Base-by-base conservation (phyloP, 1,140 invertebrate genomes). In the Lepidurus arcticus region DNA sequence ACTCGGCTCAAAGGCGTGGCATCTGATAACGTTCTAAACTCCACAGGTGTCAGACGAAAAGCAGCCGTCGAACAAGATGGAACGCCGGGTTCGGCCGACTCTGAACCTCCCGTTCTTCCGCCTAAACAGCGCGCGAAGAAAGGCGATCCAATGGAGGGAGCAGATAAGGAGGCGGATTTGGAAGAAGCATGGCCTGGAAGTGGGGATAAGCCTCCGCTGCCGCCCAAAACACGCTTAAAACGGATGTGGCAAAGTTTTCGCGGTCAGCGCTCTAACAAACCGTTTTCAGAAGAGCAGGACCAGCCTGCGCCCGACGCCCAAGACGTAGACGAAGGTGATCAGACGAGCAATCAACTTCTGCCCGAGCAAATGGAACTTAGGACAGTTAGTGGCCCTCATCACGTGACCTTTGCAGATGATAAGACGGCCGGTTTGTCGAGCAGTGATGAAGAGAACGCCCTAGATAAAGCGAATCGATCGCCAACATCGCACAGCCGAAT, bases 351-450 rank as follows among this genome's bases (percentile, higher is more conserved):
- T 9, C 53, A 65, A 16, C 9, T 16, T 65, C 16, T 65, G 21
- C n/a, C 53, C 53, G 53, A 65, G 8, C 21, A 65, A 65, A 21
- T 65, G 8, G 53, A 65, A 65, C 53, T 65, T 65, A 13, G 53
- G 53, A 65, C 53, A 65, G 13, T 65, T 65, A 21, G 53, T 65
- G 53, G 53, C 16, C 13, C 53, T 13, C 53, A 65, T 65, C 53
- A 65, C 53, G 53, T 65, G 53, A 65, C 53, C 53, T 65, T 65
- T 65, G 53, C 53, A n/a, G 53, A 65, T 21, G 53, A 65, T 65
- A 65, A 21, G 16, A 65, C 4, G 53, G 1, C 53, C 21, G 53
- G 16, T n/a, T 65, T 65, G 21, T 65, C 53, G 16, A 65, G 21
- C 6, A 65, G 53, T 65, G 53, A 21, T n/a, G 53, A 65, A 21